Base-by-base conservation (phyloP, 2,888 invertebrate species). In the Phortica magna region DNA sequence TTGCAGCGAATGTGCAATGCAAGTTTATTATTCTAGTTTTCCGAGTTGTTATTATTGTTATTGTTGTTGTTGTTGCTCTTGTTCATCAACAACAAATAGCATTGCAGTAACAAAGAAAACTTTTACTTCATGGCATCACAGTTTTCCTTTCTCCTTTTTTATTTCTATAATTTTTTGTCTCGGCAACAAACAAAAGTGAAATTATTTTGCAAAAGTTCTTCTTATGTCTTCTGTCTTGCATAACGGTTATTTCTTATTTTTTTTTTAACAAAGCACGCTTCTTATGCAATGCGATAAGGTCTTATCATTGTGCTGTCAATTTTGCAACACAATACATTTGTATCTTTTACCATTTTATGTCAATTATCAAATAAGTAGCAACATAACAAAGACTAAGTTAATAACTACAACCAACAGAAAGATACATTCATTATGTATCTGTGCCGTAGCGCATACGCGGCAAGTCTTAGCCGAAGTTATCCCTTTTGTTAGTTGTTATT, bases 141-240 rank as follows among this genome's bases (percentile, higher is more conserved):
- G 17, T 65, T 65, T 65, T 65, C n/a, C n/a, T n/a, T 41, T 41
- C n/a, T 39, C 12, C 14, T 65, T 65, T n/a, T 55, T 55, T n/a
- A 14, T 55, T 61, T 61, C 19, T 61, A 12, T 31, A 22, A 22
- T 31, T 64, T 31, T 39, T 22, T 73, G 7, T 57, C 57, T 57
- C 4, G 14, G 39, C 71, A 53, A 55, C 57, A 59, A 73, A 53
- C 31, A 14, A 65, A 41, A 39, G 55, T 55, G 71, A 59, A 73
- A 57, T 59, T 39, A 73, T 73, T 59, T 73, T 31, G 14, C 41
- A 39, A 59, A 73, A 59, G 14, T n/a, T 73, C 42, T 71, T 14
- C 41, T 22, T 17, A 14, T 10, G 39, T 39, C 41, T 39, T 31
- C 41, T 39, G 61, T 22, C 22, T 61, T 61, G 10, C 61, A 1